Conservation (phyloP, 2,797 vertebrate genomes). For the Emys orbicularis region DNA sequence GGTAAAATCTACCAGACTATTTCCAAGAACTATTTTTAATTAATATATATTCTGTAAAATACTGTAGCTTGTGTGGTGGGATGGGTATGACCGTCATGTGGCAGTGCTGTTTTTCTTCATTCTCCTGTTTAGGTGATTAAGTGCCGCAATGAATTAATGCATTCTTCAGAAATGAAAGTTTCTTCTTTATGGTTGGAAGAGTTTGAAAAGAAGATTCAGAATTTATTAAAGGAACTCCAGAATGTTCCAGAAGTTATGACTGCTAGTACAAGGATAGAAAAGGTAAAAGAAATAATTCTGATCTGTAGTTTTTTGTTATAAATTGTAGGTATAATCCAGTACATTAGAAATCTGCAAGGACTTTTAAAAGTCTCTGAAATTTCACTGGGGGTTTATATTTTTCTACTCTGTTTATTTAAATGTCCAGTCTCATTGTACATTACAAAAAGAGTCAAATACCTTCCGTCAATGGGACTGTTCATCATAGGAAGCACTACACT, state of each 20-base stretch:
- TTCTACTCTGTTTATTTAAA: not conserved
- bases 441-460: not conserved
- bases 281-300: conserved; percentile 67
- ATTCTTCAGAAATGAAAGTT: conserved; percentile 82
- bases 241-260: conserved; percentile 74
- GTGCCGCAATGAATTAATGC: conserved; percentile 85
- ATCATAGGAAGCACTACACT: not conserved
- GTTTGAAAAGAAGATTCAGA: conserved; percentile 74
- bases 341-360: not conserved
- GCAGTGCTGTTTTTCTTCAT: not conserved
- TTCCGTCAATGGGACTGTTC: not conserved
- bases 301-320: not conserved
- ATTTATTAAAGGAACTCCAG: conserved; percentile 75
- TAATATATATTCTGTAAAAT: accelerated
- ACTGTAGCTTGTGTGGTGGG: not conserved
- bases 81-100: accelerated
- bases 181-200: conserved; percentile 79
- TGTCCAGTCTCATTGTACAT: not conserved
- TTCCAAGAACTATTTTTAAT: not conserved
- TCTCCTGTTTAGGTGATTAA: conserved; percentile 76
- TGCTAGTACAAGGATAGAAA: conserved; percentile 70
- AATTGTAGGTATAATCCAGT: not conserved
- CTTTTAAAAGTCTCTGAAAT: not conserved
- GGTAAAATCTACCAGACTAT: conserved; percentile 65
- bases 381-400: not conserved